These are phyloP conservation scores for Tauraco hartlaubi DNA, from an alignment of 2,797 vertebrate genomes.

Conservation along the genomic window DNA sequence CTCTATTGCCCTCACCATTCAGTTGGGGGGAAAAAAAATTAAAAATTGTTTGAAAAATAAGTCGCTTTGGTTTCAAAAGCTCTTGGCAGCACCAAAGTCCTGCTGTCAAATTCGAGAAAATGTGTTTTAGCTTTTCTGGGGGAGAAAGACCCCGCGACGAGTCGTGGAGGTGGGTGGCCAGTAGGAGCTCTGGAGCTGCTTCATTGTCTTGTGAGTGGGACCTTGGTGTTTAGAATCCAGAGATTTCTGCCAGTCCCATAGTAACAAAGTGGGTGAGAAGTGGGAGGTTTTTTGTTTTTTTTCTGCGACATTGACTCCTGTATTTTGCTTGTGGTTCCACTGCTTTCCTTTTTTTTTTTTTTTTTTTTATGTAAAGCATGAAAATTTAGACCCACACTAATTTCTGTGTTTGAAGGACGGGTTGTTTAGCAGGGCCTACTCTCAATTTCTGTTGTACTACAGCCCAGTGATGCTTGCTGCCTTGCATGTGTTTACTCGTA, in stretches of 20 bases:
- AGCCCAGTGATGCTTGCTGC: neutral
- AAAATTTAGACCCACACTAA: neutral
- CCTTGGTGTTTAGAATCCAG: conserved; percentile 22
- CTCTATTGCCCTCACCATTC: neutral
- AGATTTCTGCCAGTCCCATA: conserved; percentile 36
- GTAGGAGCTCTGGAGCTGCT: conserved; percentile 20
- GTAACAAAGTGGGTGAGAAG: conserved; percentile 56
- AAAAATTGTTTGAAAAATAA: neutral
- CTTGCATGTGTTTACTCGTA: neutral
- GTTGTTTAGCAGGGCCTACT: neutral
- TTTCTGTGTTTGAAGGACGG: neutral
- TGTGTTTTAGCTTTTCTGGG: neutral
- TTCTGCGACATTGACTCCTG: neutral
- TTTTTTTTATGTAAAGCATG: neutral
- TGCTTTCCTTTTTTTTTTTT: neutral
- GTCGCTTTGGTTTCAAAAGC: neutral
- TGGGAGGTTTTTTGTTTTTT: neutral
- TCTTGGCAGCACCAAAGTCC: neutral
- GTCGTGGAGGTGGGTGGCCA: conserved; percentile 40
- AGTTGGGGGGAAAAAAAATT: no score
- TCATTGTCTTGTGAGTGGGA: conserved; percentile 53
- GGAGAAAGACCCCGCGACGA: neutral
- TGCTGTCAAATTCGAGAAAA: neutral
- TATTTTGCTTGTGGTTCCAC: neutral
- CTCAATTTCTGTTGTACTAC: neutral